These are phyloP conservation scores for Crossaster papposus DNA, from an alignment of 53 echinoderm and acorn worm species.

Conservation along the genomic window DNA sequence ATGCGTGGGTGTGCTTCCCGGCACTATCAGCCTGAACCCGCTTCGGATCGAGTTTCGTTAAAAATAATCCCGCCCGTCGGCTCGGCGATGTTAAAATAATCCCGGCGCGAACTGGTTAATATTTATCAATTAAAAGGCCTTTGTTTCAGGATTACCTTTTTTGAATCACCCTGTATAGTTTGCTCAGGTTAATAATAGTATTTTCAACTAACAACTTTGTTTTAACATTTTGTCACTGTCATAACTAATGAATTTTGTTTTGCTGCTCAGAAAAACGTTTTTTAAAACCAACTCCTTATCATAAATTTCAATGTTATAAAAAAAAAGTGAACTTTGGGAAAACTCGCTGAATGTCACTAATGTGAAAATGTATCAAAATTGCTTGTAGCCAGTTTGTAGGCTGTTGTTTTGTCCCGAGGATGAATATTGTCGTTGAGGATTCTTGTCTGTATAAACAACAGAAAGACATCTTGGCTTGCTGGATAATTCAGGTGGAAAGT, in stretches of 20 bases:
- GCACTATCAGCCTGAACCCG: too few species aligned
- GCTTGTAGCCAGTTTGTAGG: constrained; percentile 16
- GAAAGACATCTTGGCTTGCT: constrained; percentile 23
- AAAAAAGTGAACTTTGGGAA: neutral
- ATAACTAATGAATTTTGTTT: neutral
- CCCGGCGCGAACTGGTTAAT: too few species aligned
- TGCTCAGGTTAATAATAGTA: constrained; percentile 7
- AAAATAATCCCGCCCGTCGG: too few species aligned
- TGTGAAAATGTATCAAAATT: constrained; percentile 4
- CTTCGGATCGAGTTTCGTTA: too few species aligned
- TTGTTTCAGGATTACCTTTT: neutral
- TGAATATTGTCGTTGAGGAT: neutral
- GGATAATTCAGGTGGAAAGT: constrained; percentile 1
- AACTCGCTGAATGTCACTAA: neutral
- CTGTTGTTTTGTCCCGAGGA: constrained; percentile 3
- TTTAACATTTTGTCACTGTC: neutral
- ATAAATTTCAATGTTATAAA: neutral
- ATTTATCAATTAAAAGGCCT: neutral
- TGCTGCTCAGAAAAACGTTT: constrained; percentile 15
- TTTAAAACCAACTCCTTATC: constrained; percentile 16
- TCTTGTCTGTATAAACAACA: constrained; percentile 15
- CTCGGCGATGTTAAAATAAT: too few species aligned
- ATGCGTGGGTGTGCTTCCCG: too few species aligned
- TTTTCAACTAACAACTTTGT: neutral
- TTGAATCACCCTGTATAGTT: constrained; percentile 13